Base-by-base conservation (phyloP, 2,888 invertebrate species). In the Theristus sp. region DNA sequence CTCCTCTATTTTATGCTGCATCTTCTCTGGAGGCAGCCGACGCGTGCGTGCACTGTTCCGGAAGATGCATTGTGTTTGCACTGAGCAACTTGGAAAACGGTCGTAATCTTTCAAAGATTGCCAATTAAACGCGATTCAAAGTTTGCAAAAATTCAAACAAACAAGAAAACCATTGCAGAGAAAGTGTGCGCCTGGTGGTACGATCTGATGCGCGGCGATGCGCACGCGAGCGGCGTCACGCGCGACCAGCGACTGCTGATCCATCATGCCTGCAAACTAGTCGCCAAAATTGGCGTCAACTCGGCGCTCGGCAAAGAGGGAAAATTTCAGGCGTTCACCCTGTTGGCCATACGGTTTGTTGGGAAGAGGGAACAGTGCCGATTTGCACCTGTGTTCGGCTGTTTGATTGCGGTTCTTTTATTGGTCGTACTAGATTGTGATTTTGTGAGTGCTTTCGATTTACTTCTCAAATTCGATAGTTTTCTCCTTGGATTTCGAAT, bases 241-340 rank as follows among this genome's bases (percentile, higher is more conserved):
- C 65, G 72, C 53, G 75, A 74, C 47, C 74, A 74, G 60, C 69
- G 84, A 58, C 83, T 84, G 17, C 85, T 89, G 64, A 86, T 90
- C 83, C 81, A 86, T 62, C 85, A 87, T 70, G 90, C 87, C 77
- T 87, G 87, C 75, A 86, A 87, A 71, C 80, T 94, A 22, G 83
- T 93, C 72, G 85, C 86, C 70, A 89, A 89, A 75, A 87, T 96
- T 64, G 85, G 83, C 57, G 85, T 85, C 1, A 88, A 87, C 60
- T 83, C 83, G 69, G 79, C 85, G n/a, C 80, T 90, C 27, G 98
- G 96, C 60, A 96, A 96, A 75, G 96, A 98, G 78, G 94, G 93
- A 58, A 91, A 93, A 77, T 94, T 98, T 75, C 94, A 96, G 76
- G 81, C 94, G 49, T 91, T 96, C 73, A 84, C 94, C 67, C 93